Conservation (phyloP, 2,797 vertebrate genomes). For the Gobio occitaniae region DNA sequence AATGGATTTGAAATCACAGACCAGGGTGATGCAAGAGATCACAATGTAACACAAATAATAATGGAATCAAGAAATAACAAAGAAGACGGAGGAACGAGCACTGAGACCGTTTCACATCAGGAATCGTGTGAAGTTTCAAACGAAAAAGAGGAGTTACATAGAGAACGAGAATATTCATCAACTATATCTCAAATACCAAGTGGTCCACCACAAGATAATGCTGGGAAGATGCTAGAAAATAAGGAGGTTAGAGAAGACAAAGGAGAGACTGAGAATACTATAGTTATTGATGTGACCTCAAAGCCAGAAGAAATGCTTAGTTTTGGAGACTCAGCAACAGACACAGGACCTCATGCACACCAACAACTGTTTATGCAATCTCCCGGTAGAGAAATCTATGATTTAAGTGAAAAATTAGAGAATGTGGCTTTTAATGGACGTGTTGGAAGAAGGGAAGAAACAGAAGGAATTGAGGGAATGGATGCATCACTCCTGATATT, state of each 20-base stretch:
- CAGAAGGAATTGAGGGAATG: neutral
- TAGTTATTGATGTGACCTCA: neutral
- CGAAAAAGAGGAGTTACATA: neutral
- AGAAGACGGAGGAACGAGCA: neutral
- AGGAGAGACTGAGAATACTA: slow-evolving; percentile 1
- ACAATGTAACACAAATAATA: neutral
- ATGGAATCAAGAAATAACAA: neutral
- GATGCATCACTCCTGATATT: neutral
- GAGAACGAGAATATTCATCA: slow-evolving; percentile 5
- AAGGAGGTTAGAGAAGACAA: neutral
- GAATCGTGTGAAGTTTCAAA: neutral
- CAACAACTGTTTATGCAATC: neutral
- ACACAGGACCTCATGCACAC: neutral
- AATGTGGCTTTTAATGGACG: neutral
- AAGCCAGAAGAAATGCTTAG: slow-evolving; percentile 17
- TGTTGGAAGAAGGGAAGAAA: neutral
- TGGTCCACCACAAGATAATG: neutral
- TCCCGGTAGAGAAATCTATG: neutral
- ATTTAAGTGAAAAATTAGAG: slow-evolving; percentile 16
- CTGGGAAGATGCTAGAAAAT: slow-evolving; percentile 10
- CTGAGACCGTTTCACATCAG: neutral
- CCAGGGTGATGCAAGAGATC: neutral
- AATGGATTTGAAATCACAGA: neutral
- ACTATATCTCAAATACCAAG: slow-evolving; percentile 2
- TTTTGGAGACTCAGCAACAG: neutral